These are phyloP conservation scores for Gila robusta DNA, from an alignment of 2,797 vertebrate species.

Conservation along the genomic window DNA sequence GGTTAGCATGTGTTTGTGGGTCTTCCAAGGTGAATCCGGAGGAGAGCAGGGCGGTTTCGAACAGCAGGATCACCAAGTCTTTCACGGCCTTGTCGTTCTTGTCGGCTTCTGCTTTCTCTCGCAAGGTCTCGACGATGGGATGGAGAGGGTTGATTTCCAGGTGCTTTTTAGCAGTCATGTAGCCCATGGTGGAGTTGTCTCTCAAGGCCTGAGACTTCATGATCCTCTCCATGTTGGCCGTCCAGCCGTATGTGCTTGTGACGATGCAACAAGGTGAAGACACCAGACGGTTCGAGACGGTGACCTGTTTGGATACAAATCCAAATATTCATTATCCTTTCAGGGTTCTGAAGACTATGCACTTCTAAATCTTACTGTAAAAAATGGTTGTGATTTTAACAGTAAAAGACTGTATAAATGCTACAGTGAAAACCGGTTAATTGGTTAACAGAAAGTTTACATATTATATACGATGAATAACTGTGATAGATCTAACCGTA, in stretches of 20 bases:
- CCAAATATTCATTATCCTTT: neutral
- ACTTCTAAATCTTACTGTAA: neutral
- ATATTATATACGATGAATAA: too few species aligned
- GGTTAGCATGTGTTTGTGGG: constrained; percentile 94
- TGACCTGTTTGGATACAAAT: constrained; percentile 77
- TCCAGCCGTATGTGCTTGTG: constrained; percentile 95
- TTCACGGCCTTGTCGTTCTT: constrained; percentile 99
- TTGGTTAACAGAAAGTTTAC: too few species aligned
- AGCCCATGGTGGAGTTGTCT: constrained; percentile 97
- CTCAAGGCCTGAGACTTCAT: constrained; percentile 96
- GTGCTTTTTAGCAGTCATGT: constrained; percentile 98
- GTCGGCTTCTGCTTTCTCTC: constrained; percentile 93
- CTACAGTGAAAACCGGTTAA: too few species aligned
- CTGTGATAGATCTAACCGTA: too few species aligned
- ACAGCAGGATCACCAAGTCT: constrained; percentile 93
- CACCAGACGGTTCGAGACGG: constrained; percentile 92
- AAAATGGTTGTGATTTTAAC: too few species aligned
- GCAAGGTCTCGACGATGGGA: constrained; percentile 91
- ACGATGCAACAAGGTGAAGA: constrained; percentile 95
- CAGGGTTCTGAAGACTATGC: neutral
- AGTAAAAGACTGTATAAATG: too few species aligned
- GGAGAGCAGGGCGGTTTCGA: constrained; percentile 90
- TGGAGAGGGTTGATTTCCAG: constrained; percentile 94
- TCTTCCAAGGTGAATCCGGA: constrained; percentile 96
- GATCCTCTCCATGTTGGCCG: constrained; percentile 97